A percentile compares a stretch with the other conserved stretches of the same genome.
Evolutionary conservation across 2,797 vertebrate species (phyloP).

Genomic region (Salarias fasciatus): DNA sequence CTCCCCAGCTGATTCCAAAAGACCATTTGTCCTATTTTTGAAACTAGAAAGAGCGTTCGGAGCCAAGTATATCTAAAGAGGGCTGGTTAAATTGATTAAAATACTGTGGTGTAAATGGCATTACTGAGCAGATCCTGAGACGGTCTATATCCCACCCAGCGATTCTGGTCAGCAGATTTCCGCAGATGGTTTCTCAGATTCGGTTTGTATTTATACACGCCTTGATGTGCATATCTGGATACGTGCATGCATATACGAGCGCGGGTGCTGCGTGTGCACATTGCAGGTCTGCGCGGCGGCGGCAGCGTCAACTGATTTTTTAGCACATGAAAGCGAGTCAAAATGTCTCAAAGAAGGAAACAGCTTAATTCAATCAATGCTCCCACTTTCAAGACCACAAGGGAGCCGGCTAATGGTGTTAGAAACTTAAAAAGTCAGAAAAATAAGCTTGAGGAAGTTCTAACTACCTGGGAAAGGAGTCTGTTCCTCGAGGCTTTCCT

Average conservation of each 20-base stretch:
- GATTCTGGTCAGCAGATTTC: slow-evolving; percentile 69
- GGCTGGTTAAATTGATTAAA: slow-evolving; percentile 74
- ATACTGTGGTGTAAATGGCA: slow-evolving; percentile 68
- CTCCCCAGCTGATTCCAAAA: slow-evolving; percentile 71
- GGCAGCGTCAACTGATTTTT: slow-evolving; percentile 53
- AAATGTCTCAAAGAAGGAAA: slow-evolving; percentile 71
- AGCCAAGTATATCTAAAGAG: slow-evolving; percentile 66
- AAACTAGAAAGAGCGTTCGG: slow-evolving; percentile 55
- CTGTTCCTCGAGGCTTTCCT: slow-evolving; percentile 77
- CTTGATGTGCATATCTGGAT: slow-evolving; percentile 17
- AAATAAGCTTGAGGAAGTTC: slow-evolving; percentile 79
- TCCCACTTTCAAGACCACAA: slow-evolving; percentile 66
- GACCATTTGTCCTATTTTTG: slow-evolving; percentile 80
- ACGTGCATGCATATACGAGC: slow-evolving; percentile 23
- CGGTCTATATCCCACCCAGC: slow-evolving; percentile 55
- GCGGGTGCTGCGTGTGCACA: slow-evolving; percentile 19
- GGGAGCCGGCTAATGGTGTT: slow-evolving; percentile 72
- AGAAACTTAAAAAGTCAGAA: slow-evolving; percentile 76
- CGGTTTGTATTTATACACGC: slow-evolving; percentile 27
- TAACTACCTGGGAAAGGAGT: slow-evolving; percentile 78
- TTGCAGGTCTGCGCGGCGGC: slow-evolving; percentile 26
- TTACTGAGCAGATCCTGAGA: slow-evolving; percentile 54
- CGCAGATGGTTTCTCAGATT: slow-evolving; percentile 55
- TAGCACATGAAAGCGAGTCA: slow-evolving; percentile 61
- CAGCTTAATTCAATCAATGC: slow-evolving; percentile 75